These are phyloP conservation scores for Pocillopora verrucosa DNA, from an alignment of 64 coral and sea anemone genomes.

Conservation along the genomic window DNA sequence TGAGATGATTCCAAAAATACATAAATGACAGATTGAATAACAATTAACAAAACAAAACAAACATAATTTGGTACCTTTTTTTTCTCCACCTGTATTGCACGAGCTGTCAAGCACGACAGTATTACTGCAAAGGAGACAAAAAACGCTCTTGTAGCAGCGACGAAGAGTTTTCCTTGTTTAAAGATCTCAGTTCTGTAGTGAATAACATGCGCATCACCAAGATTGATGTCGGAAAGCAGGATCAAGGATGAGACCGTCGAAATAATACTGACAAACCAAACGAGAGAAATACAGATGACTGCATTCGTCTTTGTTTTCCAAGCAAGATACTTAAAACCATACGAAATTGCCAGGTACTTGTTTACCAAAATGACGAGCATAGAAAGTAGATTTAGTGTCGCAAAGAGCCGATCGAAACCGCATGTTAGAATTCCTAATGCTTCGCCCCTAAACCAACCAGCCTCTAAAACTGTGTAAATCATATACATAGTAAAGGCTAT, in stretches of 20 bases:
- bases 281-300: background rate
- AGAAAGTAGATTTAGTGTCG: background rate
- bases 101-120: background rate
- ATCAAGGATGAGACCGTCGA: background rate
- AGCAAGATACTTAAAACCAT: background rate
- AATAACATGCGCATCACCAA: conserved; percentile 4
- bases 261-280: background rate
- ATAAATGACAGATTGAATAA: no score
- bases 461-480: background rate
- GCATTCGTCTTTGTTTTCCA: conserved; percentile 1
- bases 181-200: background rate
- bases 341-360: background rate
- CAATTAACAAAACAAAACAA: background rate
- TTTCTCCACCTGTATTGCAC: background rate
- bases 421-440: background rate
- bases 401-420: background rate
- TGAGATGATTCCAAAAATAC: no score
- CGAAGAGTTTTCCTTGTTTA: background rate
- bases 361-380: background rate
- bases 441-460: background rate
- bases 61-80: background rate
- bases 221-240: background rate
- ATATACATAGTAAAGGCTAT: no score
- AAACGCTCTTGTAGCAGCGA: background rate
- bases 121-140: background rate